Evolutionary conservation across 2,797 vertebrate genomes (phyloP).

Genomic region (Phaenicophaeus curvirostris): DNA sequence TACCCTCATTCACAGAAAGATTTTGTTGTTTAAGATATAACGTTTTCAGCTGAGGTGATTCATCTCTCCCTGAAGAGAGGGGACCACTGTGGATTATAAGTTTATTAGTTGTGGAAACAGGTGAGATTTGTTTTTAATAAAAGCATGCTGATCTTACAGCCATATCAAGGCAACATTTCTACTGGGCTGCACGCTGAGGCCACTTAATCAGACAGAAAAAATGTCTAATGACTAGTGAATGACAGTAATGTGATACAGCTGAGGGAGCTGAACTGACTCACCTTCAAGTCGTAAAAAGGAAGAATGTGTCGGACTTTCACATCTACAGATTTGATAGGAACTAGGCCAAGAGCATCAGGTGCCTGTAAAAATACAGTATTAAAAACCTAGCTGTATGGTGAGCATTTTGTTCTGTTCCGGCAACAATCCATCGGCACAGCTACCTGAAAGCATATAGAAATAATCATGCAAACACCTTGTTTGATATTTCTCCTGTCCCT

Average conservation of each 20-base stretch:
- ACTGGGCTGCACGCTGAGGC: neutral
- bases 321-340: slow-evolving; percentile 65
- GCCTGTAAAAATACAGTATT: slow-evolving; percentile 59
- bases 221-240: neutral
- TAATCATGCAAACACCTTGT: neutral
- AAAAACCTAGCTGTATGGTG: neutral
- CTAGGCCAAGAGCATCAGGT: slow-evolving; percentile 71
- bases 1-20: neutral
- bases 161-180: neutral
- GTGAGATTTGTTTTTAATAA: neutral
- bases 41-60: neutral
- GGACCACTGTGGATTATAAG: neutral
- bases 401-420: neutral
- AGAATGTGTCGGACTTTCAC: slow-evolving; percentile 62
- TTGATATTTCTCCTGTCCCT: neutral
- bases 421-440: neutral
- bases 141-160: neutral
- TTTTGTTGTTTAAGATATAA: neutral
- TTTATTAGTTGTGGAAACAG: neutral
- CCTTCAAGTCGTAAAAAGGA: slow-evolving; percentile 72
- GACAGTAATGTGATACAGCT: neutral
- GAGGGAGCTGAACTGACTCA: slow-evolving; percentile 37
- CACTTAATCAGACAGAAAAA: neutral
- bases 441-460: neutral
- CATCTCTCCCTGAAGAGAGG: neutral